Conservation (phyloP, 2,797 vertebrate genomes). For the Clarias platycephalus region DNA sequence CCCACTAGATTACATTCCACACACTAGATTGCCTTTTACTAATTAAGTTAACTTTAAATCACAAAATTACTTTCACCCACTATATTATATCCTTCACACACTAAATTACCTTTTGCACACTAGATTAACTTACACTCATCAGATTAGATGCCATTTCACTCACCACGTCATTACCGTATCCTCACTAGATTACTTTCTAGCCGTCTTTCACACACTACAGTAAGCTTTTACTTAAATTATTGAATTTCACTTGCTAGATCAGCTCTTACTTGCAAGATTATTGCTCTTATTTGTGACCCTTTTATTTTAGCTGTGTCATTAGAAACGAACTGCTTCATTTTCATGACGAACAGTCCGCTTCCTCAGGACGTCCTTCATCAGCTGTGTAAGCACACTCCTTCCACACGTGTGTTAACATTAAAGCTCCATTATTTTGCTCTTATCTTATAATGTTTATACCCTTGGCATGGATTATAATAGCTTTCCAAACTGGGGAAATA, state of each 20-base stretch:
- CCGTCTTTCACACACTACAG: neutral
- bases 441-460: slow-evolving; percentile 27
- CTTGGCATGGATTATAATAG: slow-evolving; percentile 48
- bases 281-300: neutral
- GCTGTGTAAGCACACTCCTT: slow-evolving; percentile 16
- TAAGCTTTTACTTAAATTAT: neutral
- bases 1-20: neutral
- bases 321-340: neutral
- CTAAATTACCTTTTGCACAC: neutral
- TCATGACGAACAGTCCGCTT: slow-evolving; percentile 4
- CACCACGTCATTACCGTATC: neutral
- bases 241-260: neutral
- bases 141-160: neutral
- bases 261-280: neutral
- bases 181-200: neutral
- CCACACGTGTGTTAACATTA: slow-evolving; percentile 36
- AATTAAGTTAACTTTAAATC: neutral
- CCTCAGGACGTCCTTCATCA: slow-evolving; percentile 14
- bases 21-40: neutral
- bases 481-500: slow-evolving; percentile 47
- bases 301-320: neutral
- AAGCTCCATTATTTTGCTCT: neutral
- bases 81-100: too few relatives aligned
- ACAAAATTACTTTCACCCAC: neutral
- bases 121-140: neutral